Evolutionary conservation across 2,888 invertebrate species (phyloP).

Genomic region (Monochamus alternatus): DNA sequence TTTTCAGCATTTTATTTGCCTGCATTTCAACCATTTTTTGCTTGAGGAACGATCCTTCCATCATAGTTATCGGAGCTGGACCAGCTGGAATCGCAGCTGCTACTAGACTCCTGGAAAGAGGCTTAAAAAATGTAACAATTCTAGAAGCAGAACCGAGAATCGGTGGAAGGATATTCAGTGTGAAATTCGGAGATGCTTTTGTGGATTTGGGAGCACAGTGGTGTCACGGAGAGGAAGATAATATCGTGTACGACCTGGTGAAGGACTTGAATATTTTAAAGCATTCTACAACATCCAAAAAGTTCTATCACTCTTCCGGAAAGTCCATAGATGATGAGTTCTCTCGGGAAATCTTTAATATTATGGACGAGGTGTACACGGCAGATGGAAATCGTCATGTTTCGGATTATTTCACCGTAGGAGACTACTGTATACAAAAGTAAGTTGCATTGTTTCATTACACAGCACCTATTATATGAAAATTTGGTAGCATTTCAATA

Average conservation of each 20-base stretch:
- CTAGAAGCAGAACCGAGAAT: slow-evolving; percentile 67
- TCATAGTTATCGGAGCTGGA: slow-evolving; percentile 63
- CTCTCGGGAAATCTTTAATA: slow-evolving; percentile 5
- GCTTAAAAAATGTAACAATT: slow-evolving; percentile 70
- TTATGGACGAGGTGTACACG: slow-evolving; percentile 3
- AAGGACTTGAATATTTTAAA: slow-evolving; percentile 61
- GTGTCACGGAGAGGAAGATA: slow-evolving; percentile 67
- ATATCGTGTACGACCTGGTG: slow-evolving; percentile 64
- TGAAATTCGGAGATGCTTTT: slow-evolving; percentile 53
- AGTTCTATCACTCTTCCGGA: slow-evolving; percentile 46
- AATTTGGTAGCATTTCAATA: too few species aligned
- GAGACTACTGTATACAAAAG: slow-evolving; percentile 19
- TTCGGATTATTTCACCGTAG: slow-evolving; percentile 1
- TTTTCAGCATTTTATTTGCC: background rate
- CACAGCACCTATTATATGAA: background rate
- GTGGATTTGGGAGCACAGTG: slow-evolving; percentile 67
- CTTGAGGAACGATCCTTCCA: background rate
- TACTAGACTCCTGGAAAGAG: slow-evolving; percentile 69
- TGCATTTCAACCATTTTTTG: slow-evolving; percentile 1
- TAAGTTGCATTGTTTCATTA: slow-evolving; percentile 1
- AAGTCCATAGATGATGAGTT: slow-evolving; percentile 35
- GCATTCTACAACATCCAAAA: slow-evolving; percentile 28
- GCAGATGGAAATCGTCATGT: slow-evolving; percentile 16
- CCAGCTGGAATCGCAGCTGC: slow-evolving; percentile 76
- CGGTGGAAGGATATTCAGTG: slow-evolving; percentile 64